Percentiles rank a stretch among this genome's conserved stretches.
These are phyloP conservation scores for Eupelmus urozonus DNA, from an alignment of 2,888 invertebrate species.

Conservation along the genomic window DNA sequence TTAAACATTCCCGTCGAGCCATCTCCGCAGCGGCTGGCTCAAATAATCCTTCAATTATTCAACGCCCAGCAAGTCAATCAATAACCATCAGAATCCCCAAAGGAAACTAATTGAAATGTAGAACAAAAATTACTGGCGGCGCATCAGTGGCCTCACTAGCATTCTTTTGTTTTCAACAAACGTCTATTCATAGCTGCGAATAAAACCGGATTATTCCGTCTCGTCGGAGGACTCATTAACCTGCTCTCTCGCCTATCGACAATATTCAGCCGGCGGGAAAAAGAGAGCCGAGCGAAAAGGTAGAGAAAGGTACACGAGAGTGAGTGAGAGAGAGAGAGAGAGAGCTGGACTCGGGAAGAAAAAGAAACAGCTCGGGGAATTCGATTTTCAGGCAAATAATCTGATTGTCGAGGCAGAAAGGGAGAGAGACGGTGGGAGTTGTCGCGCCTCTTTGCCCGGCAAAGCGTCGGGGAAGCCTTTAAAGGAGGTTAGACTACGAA, in stretches of 20 bases:
- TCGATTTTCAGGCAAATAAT: conserved; percentile 53
- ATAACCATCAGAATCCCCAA: too few relatives aligned
- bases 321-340: neutral
- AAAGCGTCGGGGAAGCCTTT: conserved; percentile 18
- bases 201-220: conserved; percentile 18
- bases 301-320: neutral
- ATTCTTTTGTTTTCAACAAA: too few relatives aligned
- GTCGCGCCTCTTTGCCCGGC: conserved; percentile 6
- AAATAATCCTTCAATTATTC: too few relatives aligned
- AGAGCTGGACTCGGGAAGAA: neutral
- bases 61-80: too few relatives aligned
- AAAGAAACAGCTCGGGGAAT: conserved; percentile 22
- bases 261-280: neutral
- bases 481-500: conserved; percentile 21
- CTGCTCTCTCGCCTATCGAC: conserved; percentile 2
- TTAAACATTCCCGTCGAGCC: too few relatives aligned
- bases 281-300: too few relatives aligned
- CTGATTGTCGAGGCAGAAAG: conserved; percentile 34
- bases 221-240: neutral
- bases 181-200: neutral
- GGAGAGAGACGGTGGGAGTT: too few relatives aligned
- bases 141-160: too few relatives aligned
- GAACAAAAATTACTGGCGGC: too few relatives aligned
- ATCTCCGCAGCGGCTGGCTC: too few relatives aligned
- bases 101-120: too few relatives aligned